Evolutionary conservation across 2,888 invertebrate genomes (phyloP).

Genomic region (Nineta flava): DNA sequence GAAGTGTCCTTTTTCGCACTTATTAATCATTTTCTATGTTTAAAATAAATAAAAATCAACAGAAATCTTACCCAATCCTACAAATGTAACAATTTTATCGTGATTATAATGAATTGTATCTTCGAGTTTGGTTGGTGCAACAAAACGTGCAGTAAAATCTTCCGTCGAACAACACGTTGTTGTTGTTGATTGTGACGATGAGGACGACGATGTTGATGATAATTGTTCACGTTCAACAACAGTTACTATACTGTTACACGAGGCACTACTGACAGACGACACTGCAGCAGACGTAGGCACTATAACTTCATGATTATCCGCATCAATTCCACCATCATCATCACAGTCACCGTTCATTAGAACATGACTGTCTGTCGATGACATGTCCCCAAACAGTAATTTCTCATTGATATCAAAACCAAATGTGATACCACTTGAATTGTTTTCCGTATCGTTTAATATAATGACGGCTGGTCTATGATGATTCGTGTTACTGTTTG

Average conservation of each 20-base stretch:
- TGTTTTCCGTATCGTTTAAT: constrained; percentile 37
- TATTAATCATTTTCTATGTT: too few relatives aligned
- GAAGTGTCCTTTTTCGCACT: too few relatives aligned
- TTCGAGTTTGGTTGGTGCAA: constrained; percentile 26
- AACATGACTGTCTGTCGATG: neutral
- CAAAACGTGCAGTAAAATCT: constrained; percentile 29
- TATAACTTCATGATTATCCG: neutral
- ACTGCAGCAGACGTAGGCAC: constrained; percentile 14
- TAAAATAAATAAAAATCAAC: neutral
- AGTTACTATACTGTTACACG: constrained; percentile 2
- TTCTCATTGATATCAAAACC: constrained; percentile 66
- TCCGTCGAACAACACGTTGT: constrained; percentile 18
- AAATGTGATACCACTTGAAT: constrained; percentile 53
- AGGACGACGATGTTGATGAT: too few relatives aligned
- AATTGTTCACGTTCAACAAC: neutral
- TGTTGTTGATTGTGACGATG: too few relatives aligned
- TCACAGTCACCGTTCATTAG: neutral
- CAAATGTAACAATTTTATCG: constrained; percentile 44
- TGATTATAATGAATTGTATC: constrained; percentile 34
- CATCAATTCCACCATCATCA: neutral
- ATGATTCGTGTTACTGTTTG: neutral
- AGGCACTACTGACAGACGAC: constrained; percentile 12
- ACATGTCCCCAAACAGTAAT: constrained; percentile 34
- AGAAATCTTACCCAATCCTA: constrained; percentile 39
- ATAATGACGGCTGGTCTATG: constrained; percentile 55